Percentiles rank a stretch among this genome's conserved stretches.
Conservation (phyloP, 2,797 vertebrate species). For the Falco berigora region DNA sequence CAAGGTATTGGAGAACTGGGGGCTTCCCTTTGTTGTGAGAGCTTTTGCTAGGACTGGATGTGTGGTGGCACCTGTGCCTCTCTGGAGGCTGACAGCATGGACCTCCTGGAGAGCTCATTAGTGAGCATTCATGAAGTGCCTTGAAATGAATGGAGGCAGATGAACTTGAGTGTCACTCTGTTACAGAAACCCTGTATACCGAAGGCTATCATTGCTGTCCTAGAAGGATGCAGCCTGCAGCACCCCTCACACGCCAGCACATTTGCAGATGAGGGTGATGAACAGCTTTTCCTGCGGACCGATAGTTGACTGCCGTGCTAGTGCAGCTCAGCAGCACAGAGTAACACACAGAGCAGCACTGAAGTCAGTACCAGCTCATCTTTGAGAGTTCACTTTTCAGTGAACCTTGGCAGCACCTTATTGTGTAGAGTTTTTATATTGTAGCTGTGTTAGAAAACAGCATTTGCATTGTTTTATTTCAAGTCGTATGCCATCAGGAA, state of each 20-base stretch:
- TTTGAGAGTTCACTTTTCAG: background rate
- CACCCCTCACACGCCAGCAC: background rate
- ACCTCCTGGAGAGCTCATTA: conserved; percentile 14
- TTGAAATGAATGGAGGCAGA: conserved; percentile 10
- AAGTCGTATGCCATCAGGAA: background rate
- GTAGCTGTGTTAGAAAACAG: background rate
- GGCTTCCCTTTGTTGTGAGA: background rate
- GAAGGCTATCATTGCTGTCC: background rate
- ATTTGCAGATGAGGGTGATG: background rate
- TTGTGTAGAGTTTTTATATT: background rate
- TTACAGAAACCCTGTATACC: background rate
- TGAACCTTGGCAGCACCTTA: background rate
- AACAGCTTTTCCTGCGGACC: background rate
- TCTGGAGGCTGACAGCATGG: background rate
- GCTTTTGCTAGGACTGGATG: background rate
- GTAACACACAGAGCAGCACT: background rate
- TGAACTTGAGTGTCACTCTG: background rate
- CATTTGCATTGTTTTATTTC: background rate
- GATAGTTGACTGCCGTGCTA: background rate
- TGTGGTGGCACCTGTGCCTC: conserved; percentile 31
- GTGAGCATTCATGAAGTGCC: background rate
- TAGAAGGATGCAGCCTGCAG: background rate
- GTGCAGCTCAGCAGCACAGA: background rate
- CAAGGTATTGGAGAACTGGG: background rate
- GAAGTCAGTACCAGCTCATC: background rate